A percentile compares a stretch with the other conserved stretches of the same genome.
Conservation (phyloP, 2,888 invertebrate species). For the Perithous albicinctus region DNA sequence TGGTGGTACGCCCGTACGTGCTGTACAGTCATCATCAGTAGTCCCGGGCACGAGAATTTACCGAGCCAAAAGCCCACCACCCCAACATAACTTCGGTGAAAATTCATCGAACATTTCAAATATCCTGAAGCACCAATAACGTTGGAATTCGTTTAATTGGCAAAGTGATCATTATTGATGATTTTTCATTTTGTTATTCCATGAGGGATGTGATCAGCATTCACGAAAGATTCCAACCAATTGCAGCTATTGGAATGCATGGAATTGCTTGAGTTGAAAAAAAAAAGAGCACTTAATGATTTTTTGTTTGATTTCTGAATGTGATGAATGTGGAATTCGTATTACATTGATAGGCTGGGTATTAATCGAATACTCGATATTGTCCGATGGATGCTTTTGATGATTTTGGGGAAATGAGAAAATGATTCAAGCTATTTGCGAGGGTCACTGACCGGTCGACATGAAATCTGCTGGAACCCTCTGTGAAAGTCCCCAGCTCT, state of each 20-base stretch:
- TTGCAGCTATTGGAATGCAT: not conserved
- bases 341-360: too few relatives aligned
- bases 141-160: slow-evolving; percentile 59
- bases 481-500: too few relatives aligned
- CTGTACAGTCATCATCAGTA: slow-evolving; percentile 84
- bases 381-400: too few relatives aligned
- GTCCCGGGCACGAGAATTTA: slow-evolving; percentile 70
- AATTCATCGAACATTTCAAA: slow-evolving; percentile 62
- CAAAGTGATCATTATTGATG: slow-evolving; percentile 9
- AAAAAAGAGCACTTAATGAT: not conserved
- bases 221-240: not conserved
- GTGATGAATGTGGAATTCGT: not conserved
- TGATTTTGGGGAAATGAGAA: too few relatives aligned
- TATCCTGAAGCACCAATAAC: slow-evolving; percentile 24
- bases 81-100: slow-evolving; percentile 50
- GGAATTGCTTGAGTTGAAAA: not conserved
- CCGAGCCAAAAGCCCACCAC: slow-evolving; percentile 63
- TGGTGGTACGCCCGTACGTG: slow-evolving; percentile 65
- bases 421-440: too few relatives aligned
- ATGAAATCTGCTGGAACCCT: too few relatives aligned
- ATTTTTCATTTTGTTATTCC: not conserved
- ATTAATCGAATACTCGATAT: too few relatives aligned
- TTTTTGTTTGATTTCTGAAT: not conserved
- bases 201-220: not conserved
- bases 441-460: too few relatives aligned